These are phyloP conservation scores for Mythimna ferrago DNA, from an alignment of 2,888 invertebrate genomes.

Conservation along the genomic window DNA sequence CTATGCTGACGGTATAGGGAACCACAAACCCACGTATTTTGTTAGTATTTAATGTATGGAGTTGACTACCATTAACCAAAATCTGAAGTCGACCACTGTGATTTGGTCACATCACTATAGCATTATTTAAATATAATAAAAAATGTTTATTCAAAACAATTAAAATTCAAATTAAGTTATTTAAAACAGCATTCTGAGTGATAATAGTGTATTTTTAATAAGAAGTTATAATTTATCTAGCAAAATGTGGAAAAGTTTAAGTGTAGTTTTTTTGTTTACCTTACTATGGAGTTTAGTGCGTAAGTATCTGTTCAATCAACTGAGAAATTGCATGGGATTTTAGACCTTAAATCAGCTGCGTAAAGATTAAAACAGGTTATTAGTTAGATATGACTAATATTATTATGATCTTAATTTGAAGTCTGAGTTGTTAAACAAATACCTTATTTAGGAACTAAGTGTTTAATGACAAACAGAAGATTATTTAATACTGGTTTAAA, in stretches of 20 bases:
- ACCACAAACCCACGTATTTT: too few species aligned
- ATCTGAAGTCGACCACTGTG: constrained; percentile 70
- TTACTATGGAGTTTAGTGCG: constrained; percentile 73
- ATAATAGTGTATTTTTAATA: constrained; percentile 47
- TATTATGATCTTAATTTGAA: too few species aligned
- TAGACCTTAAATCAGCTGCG: constrained; percentile 3
- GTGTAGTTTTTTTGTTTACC: constrained; percentile 71
- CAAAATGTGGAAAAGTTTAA: constrained; percentile 71
- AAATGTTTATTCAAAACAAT: constrained; percentile 5
- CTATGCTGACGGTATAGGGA: too few species aligned
- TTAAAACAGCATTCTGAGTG: constrained; percentile 19
- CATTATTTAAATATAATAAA: constrained; percentile 25
- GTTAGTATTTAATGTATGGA: constrained; percentile 78
- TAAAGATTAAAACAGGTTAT: constrained; percentile 27
- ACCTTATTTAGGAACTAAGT: too few species aligned
- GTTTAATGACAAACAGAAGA: too few species aligned
- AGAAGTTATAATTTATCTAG: constrained; percentile 53
- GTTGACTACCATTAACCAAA: constrained; percentile 86
- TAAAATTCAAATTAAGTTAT: constrained; percentile 28
- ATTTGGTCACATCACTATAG: constrained; percentile 55
- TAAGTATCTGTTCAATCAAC: constrained; percentile 66
- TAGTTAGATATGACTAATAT: too few species aligned
- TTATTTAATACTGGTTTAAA: too few species aligned
- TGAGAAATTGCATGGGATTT: constrained; percentile 20
- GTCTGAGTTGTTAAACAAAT: too few species aligned